Base-by-base conservation (phyloP, 2,888 invertebrate genomes). In the Penaeus monodon region DNA sequence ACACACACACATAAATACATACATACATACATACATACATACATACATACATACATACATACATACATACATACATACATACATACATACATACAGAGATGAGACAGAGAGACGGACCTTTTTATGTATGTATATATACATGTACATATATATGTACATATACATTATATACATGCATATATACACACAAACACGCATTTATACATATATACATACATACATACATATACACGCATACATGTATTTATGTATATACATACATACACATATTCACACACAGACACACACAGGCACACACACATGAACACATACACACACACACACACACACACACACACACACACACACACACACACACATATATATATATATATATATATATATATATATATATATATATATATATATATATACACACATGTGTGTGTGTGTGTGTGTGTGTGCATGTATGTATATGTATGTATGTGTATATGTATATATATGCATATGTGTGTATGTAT, bases 161-260 rank as follows among this genome's bases (percentile, higher is more conserved):
- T 33, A 3, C 3, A 33, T 33, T 1, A 33, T 33, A 33, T 33
- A 33, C 33, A 33, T 33, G 3, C 33, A 33, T 33, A 33, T 33
- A 33, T 33, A 33, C 78, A 78, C 64, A 78, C 57, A 78, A 63
- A 78, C 78, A 57, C 79, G 63, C 79, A 79, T 63, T 63, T 63
- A 79, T 63, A 79, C 79, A 79, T 64, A 79, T 64, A 79, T 64
- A 80, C 66, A 80, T 68, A 65, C 66, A 80, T 68, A 80, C 66
- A 65, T 68, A 80, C 66, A 66, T 68, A 65, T 29, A 81, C 44
- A 24, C 68, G 38, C 44, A 24, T 49, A 81, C 68, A 44, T n/a
- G 38, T 24, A 68, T 44, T 49, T n/a, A 33, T 38, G 68, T 68
- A 79, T 64, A 79, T 64, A 63, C 79, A 79, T 64, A 79, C 79